Evolutionary conservation across 2,113 vertebrate species (phyloP).

Genomic region (Probosciger aterrimus): DNA sequence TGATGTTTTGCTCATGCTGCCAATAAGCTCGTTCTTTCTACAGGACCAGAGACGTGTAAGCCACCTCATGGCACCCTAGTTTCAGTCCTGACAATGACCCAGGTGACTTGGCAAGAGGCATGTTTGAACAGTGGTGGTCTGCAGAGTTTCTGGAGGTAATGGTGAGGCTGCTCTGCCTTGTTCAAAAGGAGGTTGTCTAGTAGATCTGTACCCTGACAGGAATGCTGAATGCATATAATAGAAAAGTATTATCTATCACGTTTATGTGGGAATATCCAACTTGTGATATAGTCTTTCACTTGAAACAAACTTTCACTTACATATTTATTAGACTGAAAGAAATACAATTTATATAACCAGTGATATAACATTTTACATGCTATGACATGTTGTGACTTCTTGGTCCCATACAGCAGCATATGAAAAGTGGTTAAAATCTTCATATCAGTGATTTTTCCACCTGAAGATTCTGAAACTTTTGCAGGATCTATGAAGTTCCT

Average conservation of each 20-base stretch:
- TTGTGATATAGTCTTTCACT: background rate
- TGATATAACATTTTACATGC: background rate
- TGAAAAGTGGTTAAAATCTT: background rate
- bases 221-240: background rate
- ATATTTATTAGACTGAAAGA: background rate
- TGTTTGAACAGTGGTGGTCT: background rate
- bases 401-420: background rate
- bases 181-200: background rate
- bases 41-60: background rate
- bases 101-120: background rate
- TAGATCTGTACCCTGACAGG: background rate
- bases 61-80: accelerated
- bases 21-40: background rate
- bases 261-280: background rate
- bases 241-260: background rate
- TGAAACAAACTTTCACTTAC: background rate
- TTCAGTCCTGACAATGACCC: background rate
- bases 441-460: background rate
- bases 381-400: background rate
- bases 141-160: background rate
- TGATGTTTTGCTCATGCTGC: accelerated
- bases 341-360: background rate
- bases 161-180: background rate
- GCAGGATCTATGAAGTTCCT: background rate
- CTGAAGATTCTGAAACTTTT: background rate